Percentiles rank a stretch among this genome's conserved stretches.
Conservation (phyloP, 2,888 invertebrate species). For the Xylocampa areola region DNA sequence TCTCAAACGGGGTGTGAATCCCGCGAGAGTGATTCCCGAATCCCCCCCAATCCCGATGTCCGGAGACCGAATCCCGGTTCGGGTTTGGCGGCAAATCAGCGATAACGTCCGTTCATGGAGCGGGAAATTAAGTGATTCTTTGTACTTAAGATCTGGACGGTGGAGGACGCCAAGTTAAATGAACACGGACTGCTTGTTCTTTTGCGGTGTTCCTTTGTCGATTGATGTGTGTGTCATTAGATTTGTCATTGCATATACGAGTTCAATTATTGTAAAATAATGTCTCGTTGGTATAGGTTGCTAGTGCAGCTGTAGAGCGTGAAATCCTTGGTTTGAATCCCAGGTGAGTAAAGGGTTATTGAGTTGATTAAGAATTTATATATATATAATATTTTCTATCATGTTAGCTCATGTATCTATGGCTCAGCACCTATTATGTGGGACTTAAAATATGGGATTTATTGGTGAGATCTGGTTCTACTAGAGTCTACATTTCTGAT, state of each 20-base stretch:
- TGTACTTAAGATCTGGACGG: slow-evolving; percentile 45
- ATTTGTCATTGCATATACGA: background rate
- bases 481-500: too few relatives aligned
- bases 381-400: too few relatives aligned
- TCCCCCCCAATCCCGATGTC: slow-evolving; percentile 53
- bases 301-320: too few relatives aligned
- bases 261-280: too few relatives aligned
- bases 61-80: slow-evolving; percentile 45
- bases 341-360: too few relatives aligned
- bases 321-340: too few relatives aligned
- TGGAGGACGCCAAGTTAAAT: slow-evolving; percentile 36
- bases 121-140: slow-evolving; percentile 56
- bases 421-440: too few relatives aligned
- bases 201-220: slow-evolving; percentile 21
- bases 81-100: slow-evolving; percentile 56
- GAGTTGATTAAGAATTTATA: too few relatives aligned
- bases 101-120: slow-evolving; percentile 50
- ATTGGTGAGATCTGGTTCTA: too few relatives aligned
- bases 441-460: too few relatives aligned
- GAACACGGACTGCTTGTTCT: slow-evolving; percentile 19
- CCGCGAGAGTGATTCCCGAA: slow-evolving; percentile 60
- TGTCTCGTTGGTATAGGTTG: too few relatives aligned
- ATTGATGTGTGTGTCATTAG: background rate
- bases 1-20: slow-evolving; percentile 63
- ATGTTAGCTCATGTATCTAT: too few relatives aligned